Evolutionary conservation across 1,140 invertebrate species (phyloP).

Genomic region (Battus philenor): DNA sequence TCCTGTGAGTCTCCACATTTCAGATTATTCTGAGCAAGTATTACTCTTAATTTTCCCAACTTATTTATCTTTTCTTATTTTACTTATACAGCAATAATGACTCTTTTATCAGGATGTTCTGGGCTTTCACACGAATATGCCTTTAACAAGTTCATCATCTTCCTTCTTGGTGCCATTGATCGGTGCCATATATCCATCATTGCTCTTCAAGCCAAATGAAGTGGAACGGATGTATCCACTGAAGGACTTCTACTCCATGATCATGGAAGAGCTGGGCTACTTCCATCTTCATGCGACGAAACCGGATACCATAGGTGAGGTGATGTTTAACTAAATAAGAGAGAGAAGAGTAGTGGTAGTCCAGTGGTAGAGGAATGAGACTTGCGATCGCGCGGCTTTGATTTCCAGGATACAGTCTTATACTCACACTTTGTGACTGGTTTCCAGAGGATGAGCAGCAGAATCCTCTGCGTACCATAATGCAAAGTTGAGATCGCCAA

Average conservation of each 20-base stretch:
- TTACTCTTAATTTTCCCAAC: too few species aligned
- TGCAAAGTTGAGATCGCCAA: too few species aligned
- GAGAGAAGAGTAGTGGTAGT: too few species aligned
- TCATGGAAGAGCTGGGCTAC: constrained; percentile 87
- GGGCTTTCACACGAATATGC: constrained; percentile 47
- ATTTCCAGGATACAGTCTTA: too few species aligned
- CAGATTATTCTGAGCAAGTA: too few species aligned
- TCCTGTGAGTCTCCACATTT: too few species aligned
- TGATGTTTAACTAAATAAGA: too few species aligned
- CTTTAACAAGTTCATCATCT: constrained; percentile 8
- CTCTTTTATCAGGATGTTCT: constrained; percentile 45
- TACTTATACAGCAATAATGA: not conserved
- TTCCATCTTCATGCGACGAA: constrained; percentile 91
- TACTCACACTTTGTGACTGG: too few species aligned
- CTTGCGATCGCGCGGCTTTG: too few species aligned
- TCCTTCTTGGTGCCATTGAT: constrained; percentile 11
- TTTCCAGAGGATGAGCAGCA: too few species aligned
- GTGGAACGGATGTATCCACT: constrained; percentile 80
- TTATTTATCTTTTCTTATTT: not conserved
- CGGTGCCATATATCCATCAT: constrained; percentile 45
- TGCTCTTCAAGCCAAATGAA: constrained; percentile 77
- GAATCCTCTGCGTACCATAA: too few species aligned
- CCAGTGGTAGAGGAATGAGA: too few species aligned
- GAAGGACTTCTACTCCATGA: constrained; percentile 48
- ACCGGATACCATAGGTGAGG: constrained; percentile 89